Percentiles rank a stretch among this genome's conserved stretches.
Evolutionary conservation across 2,113 vertebrate genomes (phyloP).

Genomic region (Gopherus flavomarginatus): DNA sequence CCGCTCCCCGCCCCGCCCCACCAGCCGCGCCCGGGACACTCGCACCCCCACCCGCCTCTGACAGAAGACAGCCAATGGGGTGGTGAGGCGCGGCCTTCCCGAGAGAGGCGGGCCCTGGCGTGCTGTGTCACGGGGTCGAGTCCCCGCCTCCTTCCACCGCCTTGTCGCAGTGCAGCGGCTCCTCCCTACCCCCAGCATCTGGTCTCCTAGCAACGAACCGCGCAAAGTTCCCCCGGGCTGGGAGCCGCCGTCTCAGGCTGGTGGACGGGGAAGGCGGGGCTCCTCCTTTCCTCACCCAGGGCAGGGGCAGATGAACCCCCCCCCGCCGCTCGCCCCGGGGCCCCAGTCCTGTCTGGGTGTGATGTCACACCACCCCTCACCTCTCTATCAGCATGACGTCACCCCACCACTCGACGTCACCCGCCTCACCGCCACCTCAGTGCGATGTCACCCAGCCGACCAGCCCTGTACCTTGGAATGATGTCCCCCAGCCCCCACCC

Average conservation of each 20-base stretch:
- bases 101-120: background rate
- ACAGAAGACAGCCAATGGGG: background rate
- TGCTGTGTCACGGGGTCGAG: fast-evolving
- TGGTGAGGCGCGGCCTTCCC: background rate
- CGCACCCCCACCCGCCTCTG: slow-evolving; percentile 33
- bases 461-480: too few relatives aligned
- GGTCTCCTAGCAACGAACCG: slow-evolving; percentile 71
- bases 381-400: background rate
- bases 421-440: background rate
- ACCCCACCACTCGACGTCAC: background rate
- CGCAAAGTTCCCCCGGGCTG: fast-evolving
- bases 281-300: background rate
- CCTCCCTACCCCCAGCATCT: slow-evolving; percentile 51
- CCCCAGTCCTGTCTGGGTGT: background rate
- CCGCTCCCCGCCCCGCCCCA: background rate
- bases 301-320: too few relatives aligned
- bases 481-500: background rate
- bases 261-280: background rate
- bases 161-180: slow-evolving; percentile 78
- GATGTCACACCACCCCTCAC: background rate
- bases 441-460: background rate
- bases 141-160: background rate
- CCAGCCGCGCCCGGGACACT: background rate
- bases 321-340: too few relatives aligned
- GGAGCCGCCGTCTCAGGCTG: background rate